These are phyloP conservation scores for Urocitellus parryii DNA, from an alignment of 2,113 vertebrate species.

Conservation along the genomic window DNA sequence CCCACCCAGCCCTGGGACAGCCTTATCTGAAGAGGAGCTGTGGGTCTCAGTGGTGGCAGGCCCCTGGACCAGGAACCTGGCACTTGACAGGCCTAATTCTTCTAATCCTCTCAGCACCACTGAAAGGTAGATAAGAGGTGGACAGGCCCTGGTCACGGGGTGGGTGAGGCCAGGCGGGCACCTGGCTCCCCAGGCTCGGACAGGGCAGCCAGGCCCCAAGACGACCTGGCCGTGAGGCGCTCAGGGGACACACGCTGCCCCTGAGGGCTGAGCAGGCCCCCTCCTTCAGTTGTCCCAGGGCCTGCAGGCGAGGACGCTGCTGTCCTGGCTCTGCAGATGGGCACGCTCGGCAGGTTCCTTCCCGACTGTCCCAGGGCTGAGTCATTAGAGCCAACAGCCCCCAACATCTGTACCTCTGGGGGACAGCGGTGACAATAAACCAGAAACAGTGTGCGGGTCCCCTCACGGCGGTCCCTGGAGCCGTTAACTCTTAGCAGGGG, in stretches of 20 bases:
- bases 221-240: fast-evolving
- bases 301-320: neutral
- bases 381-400: too few species aligned
- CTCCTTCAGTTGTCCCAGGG: neutral
- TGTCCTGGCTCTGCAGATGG: neutral
- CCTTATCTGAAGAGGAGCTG: neutral
- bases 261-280: neutral
- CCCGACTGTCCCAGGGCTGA: fast-evolving
- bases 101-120: neutral
- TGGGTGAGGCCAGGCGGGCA: fast-evolving
- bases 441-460: too few species aligned
- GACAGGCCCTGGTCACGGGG: fast-evolving
- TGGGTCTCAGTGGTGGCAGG: fast-evolving
- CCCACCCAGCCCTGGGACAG: too few species aligned
- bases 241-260: neutral
- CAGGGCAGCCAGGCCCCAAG: fast-evolving
- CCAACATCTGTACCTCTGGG: too few species aligned
- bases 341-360: neutral
- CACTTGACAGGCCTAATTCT: neutral
- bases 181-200: fast-evolving
- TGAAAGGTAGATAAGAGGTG: fast-evolving
- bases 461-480: too few species aligned
- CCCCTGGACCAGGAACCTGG: fast-evolving
- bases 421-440: too few species aligned
- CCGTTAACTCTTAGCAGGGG: neutral